phyloP scores from a whole-genome alignment of 2,797 vertebrate genomes.

The Leucoraja ocellata region DNA sequence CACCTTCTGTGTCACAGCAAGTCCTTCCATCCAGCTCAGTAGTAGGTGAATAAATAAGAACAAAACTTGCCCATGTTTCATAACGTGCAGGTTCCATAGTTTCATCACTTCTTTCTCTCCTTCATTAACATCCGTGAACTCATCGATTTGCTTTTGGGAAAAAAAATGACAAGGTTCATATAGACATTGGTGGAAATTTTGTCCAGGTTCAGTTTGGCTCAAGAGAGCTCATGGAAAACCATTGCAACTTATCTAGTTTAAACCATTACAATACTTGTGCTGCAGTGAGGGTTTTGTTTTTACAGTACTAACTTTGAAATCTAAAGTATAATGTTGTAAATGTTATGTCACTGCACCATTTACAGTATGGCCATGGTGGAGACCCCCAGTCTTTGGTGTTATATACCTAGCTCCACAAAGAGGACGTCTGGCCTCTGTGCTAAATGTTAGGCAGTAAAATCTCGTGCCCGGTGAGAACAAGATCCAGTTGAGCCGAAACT shows the following conservation, averaged over 20 bases:
- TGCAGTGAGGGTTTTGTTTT: not conserved
- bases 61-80: conserved; percentile 82
- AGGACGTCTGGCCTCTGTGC: not conserved
- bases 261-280: not conserved
- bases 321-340: too few species aligned
- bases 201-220: too few species aligned
- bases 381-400: not conserved
- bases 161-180: not conserved
- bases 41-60: not conserved
- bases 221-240: not conserved
- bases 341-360: not conserved
- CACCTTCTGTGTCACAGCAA: not conserved
- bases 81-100: conserved; percentile 96
- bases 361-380: not conserved
- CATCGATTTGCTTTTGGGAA: conserved; percentile 84
- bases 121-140: conserved; percentile 97
- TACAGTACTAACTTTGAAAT: not conserved
- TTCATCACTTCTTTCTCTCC: conserved; percentile 99
- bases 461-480: not conserved
- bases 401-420: not conserved
- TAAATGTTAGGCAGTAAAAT: not conserved
- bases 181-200: not conserved
- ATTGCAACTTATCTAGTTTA: not conserved
- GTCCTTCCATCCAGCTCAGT: not conserved
- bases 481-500: not conserved